Base-by-base conservation (phyloP, 2,113 vertebrate species). In the Pygoscelis antarcticus region DNA sequence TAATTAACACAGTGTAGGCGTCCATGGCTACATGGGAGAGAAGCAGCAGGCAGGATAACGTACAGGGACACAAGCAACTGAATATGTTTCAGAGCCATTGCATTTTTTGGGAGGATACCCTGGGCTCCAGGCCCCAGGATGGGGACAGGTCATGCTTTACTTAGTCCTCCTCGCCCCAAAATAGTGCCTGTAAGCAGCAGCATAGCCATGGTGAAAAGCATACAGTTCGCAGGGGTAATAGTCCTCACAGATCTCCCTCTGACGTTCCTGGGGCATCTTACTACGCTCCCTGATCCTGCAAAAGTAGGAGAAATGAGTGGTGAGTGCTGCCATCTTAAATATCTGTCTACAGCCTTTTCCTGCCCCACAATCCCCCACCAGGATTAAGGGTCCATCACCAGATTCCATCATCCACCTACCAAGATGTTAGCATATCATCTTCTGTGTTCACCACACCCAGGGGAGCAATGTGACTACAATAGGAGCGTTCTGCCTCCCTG, bases 191-290 rank as follows among this genome's bases (percentile, higher is more conserved):
- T 99, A 99, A 94, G 99, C 99, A 60, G 98, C 95, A 10, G 96
- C 87, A 47, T 97, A 98, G 23, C 99, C 99, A 0, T 98, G 87
- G 87, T 54, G 89, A 23, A 83, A 83, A 18, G 99, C 99, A 0
- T 98, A 99, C 64, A 74, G 78, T 42, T 99, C 99, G 2, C 99
- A 99, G 1, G 98, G 98, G 13, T 92, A 96, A 93, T 97, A 99
- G 89, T 99, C 98, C 84, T 99, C 99, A 1, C 99, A 99, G 61
- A 93, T 98, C 97, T 99, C 99, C 13, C 99, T 97, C 36, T 98
- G 98, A 17, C 81, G 74, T 98, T 99, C 99, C 0, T 97, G 91
- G 10, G 79, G 89, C 2, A 98, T 92, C 98, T 99, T 99, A 58
- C 2, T 78, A 7, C 91, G 97, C 36, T 98, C 98, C 20, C 98